Evolutionary conservation across 2,113 vertebrate genomes (phyloP).

Genomic region (Ctenodactylus gundi): DNA sequence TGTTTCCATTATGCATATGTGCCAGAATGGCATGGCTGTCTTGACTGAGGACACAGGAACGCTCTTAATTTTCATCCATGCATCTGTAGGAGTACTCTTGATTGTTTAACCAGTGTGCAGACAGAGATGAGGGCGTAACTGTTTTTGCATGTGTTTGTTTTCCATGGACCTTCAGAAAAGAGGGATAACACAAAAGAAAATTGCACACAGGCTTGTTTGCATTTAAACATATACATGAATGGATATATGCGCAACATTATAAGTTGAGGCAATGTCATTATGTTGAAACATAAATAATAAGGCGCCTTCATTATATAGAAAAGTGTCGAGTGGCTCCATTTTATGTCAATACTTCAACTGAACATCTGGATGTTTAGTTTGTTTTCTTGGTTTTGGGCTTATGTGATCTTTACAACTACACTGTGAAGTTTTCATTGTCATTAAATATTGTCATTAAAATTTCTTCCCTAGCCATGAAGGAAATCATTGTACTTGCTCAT

Average conservation of each 20-base stretch:
- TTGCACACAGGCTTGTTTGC: slow-evolving; percentile 2
- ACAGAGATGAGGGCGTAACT: slow-evolving; percentile 47
- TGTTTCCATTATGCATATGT: slow-evolving; percentile 81
- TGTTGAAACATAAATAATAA: slow-evolving; percentile 43
- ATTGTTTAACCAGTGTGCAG: slow-evolving; percentile 71
- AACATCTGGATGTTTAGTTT: neutral
- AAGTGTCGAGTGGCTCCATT: slow-evolving; percentile 32
- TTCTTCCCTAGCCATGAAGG: neutral
- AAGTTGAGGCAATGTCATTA: slow-evolving; percentile 49
- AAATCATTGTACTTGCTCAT: slow-evolving; percentile 12
- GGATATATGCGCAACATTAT: neutral
- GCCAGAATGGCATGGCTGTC: slow-evolving; percentile 80
- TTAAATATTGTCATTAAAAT: slow-evolving; percentile 52
- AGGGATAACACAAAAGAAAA: slow-evolving; percentile 42
- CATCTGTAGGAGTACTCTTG: slow-evolving; percentile 79
- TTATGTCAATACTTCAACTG: slow-evolving; percentile 1
- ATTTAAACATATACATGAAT: neutral
- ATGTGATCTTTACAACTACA: neutral
- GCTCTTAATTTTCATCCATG: slow-evolving; percentile 80
- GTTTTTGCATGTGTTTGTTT: slow-evolving; percentile 44
- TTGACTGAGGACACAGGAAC: slow-evolving; percentile 79
- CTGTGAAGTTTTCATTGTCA: neutral
- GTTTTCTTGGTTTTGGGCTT: neutral
- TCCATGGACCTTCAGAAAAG: slow-evolving; percentile 38
- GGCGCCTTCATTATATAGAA: neutral